Percentiles rank a stretch among this genome's conserved stretches.
These are phyloP conservation scores for Falco rusticolus DNA, from an alignment of 2,797 vertebrate genomes.

Conservation along the genomic window DNA sequence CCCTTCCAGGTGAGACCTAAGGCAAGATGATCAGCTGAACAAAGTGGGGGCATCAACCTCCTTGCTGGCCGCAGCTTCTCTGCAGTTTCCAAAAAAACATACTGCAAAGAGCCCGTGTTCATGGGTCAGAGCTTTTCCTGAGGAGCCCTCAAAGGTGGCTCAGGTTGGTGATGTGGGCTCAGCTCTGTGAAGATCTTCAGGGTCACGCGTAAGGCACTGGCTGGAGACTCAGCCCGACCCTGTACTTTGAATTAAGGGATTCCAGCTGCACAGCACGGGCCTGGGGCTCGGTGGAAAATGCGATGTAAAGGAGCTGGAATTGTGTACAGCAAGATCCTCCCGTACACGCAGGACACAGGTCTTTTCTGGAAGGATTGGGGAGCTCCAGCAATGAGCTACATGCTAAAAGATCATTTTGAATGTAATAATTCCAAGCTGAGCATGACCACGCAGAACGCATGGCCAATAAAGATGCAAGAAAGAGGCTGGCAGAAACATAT, in stretches of 20 bases:
- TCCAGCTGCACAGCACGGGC: neutral
- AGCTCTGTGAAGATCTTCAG: neutral
- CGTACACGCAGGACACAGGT: no score
- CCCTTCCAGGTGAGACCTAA: neutral
- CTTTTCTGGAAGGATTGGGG: neutral
- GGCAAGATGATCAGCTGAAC: neutral
- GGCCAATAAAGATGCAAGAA: neutral
- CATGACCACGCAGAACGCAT: neutral
- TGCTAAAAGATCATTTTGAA: neutral
- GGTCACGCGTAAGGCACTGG: neutral
- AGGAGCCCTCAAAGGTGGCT: neutral
- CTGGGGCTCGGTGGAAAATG: neutral
- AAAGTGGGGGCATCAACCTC: neutral
- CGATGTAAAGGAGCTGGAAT: neutral
- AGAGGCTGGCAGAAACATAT: neutral
- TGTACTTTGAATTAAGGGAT: neutral
- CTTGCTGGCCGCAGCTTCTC: neutral
- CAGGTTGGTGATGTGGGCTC: neutral
- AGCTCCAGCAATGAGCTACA: neutral
- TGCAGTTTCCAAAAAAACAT: neutral
- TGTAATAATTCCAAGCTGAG: neutral
- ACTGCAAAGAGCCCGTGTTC: neutral
- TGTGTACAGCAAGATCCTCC: neutral
- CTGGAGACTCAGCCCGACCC: neutral
- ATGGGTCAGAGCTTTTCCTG: neutral